Evolutionary conservation across 37 sponge, comb jelly and placozoan genomes (phyloP), one percentile per base, ranked within the genome.

Genomic region (Haliclona indistincta): DNA sequence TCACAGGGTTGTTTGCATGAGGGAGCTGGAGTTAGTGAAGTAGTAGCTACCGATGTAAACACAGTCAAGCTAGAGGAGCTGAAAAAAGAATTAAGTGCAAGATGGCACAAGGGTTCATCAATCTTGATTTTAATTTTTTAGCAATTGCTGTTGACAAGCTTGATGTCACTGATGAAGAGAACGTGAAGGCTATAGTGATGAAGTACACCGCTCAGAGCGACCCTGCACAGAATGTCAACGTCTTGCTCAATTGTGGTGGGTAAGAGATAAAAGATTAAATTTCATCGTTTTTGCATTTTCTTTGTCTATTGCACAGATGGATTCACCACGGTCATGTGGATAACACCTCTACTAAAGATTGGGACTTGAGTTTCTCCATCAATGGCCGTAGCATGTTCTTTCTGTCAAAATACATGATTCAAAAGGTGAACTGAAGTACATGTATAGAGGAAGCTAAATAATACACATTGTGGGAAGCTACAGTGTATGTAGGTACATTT

Each of bases 191-290:
- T 2, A 44, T 84, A 3, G 2, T 88, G 65, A 58, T 3, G 29
- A 85, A 81, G 56, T 73, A 82, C 64, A 25, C 60, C 7, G n/a
- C 60, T 25, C 60, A 58, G 25, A 25, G 26, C n/a, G 60, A 58
- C n/a, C 6, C 60, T 20, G n/a, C 60, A 58, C 38, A 11, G 11
- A 67, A 85, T 64, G 38, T 85, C 37, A 78, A 85, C 67, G 86
- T 85, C 15, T 47, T 90, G 25, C 85, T 90, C 75, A 90, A 90
- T 78, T 90, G 86, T 90, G 91, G 82, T 23, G 91, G 91, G 91
- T 90, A 25, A 37, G 90, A 43, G 55, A 2, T 28, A 26, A 25
- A 35, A 20, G 25, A 22, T 13, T 36, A 40, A n/a, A n/a, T n/a
- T n/a, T n/a, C n/a, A n/a, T n/a, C n/a, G n/a, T n/a, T n/a, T n/a